These are phyloP conservation scores for Glaucomys volans DNA, from an alignment of 2,113 vertebrate genomes.

Conservation along the genomic window DNA sequence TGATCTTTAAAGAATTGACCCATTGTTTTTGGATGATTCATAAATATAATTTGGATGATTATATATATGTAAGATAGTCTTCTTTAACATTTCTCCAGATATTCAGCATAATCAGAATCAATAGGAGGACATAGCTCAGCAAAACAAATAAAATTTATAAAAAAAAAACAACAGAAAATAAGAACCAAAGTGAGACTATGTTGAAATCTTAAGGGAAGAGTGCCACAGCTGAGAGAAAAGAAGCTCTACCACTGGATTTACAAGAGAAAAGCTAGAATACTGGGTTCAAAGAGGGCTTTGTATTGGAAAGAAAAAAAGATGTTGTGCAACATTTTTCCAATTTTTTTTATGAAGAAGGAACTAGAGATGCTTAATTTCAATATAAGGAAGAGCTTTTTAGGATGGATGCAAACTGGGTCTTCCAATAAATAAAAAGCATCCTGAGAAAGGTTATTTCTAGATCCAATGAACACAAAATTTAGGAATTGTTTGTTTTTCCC, in stretches of 20 bases:
- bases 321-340: background rate
- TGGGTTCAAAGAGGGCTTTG: background rate
- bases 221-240: background rate
- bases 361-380: background rate
- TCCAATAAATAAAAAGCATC: background rate
- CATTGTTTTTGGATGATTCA: background rate
- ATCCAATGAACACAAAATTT: background rate
- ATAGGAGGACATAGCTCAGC: background rate
- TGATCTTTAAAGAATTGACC: background rate
- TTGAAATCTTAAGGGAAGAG: background rate
- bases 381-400: background rate
- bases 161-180: slow-evolving; percentile 2
- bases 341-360: background rate
- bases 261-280: background rate
- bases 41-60: background rate
- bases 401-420: background rate
- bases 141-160: background rate
- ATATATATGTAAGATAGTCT: background rate
- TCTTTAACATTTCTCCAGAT: background rate
- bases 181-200: background rate
- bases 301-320: background rate
- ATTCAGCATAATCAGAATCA: background rate
- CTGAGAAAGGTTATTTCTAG: background rate
- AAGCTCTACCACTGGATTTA: background rate
- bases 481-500: background rate